Evolutionary conservation across 1,140 invertebrate species (phyloP).

Genomic region (Apis florea): DNA sequence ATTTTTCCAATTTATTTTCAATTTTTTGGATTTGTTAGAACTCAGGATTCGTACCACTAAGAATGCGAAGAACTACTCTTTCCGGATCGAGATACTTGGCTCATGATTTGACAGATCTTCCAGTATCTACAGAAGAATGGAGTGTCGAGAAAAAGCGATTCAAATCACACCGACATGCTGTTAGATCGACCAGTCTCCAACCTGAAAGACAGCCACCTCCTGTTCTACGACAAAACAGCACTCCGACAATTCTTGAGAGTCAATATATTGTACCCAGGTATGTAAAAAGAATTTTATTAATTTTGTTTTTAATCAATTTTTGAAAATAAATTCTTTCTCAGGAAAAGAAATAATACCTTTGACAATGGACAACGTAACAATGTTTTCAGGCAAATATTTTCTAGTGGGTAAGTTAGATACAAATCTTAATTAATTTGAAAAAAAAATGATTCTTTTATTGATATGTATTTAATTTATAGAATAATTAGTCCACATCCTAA

Average conservation of each 20-base stretch:
- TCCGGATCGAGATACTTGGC: slow-evolving; percentile 83
- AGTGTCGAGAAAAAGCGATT: slow-evolving; percentile 72
- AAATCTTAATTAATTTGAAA: neutral
- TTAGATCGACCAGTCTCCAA: slow-evolving; percentile 73
- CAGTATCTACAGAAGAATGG: slow-evolving; percentile 83
- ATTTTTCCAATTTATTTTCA: neutral
- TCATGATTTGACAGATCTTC: slow-evolving; percentile 83
- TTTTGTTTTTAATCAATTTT: no score
- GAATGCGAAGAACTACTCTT: slow-evolving; percentile 75
- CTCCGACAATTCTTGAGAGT: slow-evolving; percentile 68
- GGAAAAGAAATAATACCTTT: slow-evolving; percentile 66
- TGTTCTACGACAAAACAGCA: slow-evolving; percentile 69
- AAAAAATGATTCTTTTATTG: neutral
- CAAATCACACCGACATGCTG: slow-evolving; percentile 72
- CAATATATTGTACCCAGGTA: slow-evolving; percentile 53
- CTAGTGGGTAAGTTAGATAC: slow-evolving; percentile 49
- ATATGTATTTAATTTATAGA: neutral
- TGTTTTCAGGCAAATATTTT: slow-evolving; percentile 66
- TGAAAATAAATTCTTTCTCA: slow-evolving; percentile 1
- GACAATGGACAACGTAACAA: slow-evolving; percentile 59
- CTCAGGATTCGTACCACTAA: slow-evolving; percentile 72
- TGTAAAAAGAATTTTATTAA: neutral
- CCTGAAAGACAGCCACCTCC: slow-evolving; percentile 62
- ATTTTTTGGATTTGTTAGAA: slow-evolving; percentile 48
- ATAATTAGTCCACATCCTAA: slow-evolving; percentile 48